Percentiles rank a stretch among this genome's conserved stretches.
Evolutionary conservation across 2,113 vertebrate genomes (phyloP).

Genomic region (Dunckerocampus dactyliophorus): DNA sequence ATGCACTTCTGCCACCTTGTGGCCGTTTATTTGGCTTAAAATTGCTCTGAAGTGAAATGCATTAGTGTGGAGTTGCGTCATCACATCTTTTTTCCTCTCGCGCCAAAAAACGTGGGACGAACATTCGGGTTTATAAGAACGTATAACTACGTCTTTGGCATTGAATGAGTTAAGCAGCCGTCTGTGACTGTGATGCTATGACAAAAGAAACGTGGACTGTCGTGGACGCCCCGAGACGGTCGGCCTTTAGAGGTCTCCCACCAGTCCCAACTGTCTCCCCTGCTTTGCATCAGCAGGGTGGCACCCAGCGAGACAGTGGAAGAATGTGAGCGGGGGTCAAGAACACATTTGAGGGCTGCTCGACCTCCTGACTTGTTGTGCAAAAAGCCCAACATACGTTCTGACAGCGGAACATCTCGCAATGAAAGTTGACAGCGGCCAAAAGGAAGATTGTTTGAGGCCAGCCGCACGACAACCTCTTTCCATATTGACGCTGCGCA

Average conservation of each 20-base stretch:
- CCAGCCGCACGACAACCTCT: constrained; percentile 3
- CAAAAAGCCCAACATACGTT: constrained; percentile 8
- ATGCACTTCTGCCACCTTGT: too few species aligned
- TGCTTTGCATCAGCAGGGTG: constrained; percentile 35
- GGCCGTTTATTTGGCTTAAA: too few species aligned
- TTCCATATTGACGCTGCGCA: constrained; percentile 22
- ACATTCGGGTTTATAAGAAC: too few species aligned
- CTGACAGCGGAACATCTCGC: constrained; percentile 14
- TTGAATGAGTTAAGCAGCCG: too few species aligned
- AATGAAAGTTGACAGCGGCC: constrained; percentile 51
- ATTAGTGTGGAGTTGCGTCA: too few species aligned
- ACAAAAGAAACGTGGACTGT: too few species aligned
- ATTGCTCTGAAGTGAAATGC: too few species aligned
- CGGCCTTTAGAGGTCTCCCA: constrained; percentile 44
- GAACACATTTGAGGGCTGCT: constrained; percentile 46
- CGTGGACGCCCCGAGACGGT: neutral
- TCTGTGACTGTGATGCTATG: too few species aligned
- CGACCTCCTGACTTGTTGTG: constrained; percentile 35
- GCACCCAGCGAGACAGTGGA: constrained; percentile 38
- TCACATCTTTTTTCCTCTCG: too few species aligned
- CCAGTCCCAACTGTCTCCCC: constrained; percentile 50
- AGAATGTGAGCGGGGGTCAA: constrained; percentile 56
- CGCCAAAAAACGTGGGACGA: too few species aligned
- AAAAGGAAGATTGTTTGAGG: constrained; percentile 30
- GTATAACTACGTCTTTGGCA: too few species aligned